Evolutionary conservation across 1,140 invertebrate species (phyloP), one percentile per base, ranked within the genome.

Genomic region (Micrasema minimum): DNA sequence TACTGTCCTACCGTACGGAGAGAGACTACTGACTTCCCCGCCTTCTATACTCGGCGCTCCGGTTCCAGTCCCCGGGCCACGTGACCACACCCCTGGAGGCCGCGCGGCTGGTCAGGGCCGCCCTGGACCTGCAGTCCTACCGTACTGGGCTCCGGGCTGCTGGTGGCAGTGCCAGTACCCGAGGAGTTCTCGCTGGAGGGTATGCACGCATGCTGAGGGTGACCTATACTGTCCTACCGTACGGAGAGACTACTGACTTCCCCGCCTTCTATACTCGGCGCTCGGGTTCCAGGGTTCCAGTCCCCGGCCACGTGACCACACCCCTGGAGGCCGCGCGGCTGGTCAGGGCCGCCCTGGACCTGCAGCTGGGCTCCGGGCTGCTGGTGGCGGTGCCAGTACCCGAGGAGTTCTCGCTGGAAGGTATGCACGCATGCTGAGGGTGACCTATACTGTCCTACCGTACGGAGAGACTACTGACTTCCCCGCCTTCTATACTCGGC

Each of bases 361-460:
- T 96, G 7, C 78, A 85, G 9, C 79, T 97, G 2, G 76, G 88
- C 38, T 93, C 90, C 51, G 97, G 96, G 0, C 88, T 97, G 45
- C 83, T 99, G 4, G 87, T 99, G 65, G 96, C 93, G 5, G 96
- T 98, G 10, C 96, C 97, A 0, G 91, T 99, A 66, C 96, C 96
- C 0, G 80, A 88, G 74, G 84, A 90, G 78, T 82, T 87, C 79
- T 87, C 91, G 41, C 83, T 92, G 76, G 83, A 90, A 75, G 81
- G 88, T 81, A 41, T n/a, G 43, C 14, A n/a, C n/a, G n/a, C n/a
- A n/a, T n/a, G n/a, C n/a, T n/a, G n/a, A n/a, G n/a, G n/a, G n/a
- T n/a, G n/a, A n/a, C n/a, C n/a, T n/a, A n/a, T n/a, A n/a, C n/a
- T n/a, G n/a, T n/a, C n/a, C n/a, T n/a, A n/a, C n/a, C 92, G 0